Percentiles rank a stretch among this genome's conserved stretches.
These are phyloP conservation scores for Gulo gulo DNA, from an alignment of 2,113 vertebrate species.

Conservation along the genomic window DNA sequence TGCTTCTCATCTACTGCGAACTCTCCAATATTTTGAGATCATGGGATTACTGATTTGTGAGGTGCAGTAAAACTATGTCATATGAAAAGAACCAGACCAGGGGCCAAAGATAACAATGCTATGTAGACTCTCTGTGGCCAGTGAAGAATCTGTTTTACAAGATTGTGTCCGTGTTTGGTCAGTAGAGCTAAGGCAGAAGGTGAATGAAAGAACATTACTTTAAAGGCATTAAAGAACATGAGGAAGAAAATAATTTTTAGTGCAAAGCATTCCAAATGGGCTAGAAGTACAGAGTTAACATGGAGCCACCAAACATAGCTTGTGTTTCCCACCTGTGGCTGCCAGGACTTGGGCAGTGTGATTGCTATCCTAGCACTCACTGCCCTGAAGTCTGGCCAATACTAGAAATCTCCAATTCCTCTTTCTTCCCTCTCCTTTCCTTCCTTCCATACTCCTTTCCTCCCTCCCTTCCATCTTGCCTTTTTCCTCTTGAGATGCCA, in stretches of 20 bases:
- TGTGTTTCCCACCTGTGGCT: constrained; percentile 73
- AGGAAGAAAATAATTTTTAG: background rate
- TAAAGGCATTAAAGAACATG: constrained; percentile 29
- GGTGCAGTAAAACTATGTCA: constrained; percentile 61
- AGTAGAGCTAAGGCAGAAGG: background rate
- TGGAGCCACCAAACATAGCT: background rate
- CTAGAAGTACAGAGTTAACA: background rate
- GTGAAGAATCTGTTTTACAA: constrained; percentile 32
- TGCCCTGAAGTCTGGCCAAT: constrained; percentile 78
- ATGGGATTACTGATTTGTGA: constrained; percentile 47
- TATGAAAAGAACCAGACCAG: constrained; percentile 73
- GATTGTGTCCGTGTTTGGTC: constrained; percentile 50
- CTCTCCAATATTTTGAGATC: constrained; percentile 37
- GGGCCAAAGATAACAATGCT: constrained; percentile 71
- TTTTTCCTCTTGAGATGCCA: background rate
- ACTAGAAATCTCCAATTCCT: constrained; percentile 78
- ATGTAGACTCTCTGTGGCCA: constrained; percentile 49
- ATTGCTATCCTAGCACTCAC: background rate
- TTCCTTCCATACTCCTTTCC: background rate
- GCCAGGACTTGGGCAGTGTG: constrained; percentile 44
- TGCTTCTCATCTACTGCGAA: background rate
- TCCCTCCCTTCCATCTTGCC: background rate
- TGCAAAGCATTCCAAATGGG: constrained; percentile 17
- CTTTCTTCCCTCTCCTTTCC: background rate
- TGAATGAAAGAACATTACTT: constrained; percentile 30